Evolutionary conservation across 2,113 vertebrate species (phyloP), one percentile per base, ranked within the genome.

Genomic region (Vimba vimba): DNA sequence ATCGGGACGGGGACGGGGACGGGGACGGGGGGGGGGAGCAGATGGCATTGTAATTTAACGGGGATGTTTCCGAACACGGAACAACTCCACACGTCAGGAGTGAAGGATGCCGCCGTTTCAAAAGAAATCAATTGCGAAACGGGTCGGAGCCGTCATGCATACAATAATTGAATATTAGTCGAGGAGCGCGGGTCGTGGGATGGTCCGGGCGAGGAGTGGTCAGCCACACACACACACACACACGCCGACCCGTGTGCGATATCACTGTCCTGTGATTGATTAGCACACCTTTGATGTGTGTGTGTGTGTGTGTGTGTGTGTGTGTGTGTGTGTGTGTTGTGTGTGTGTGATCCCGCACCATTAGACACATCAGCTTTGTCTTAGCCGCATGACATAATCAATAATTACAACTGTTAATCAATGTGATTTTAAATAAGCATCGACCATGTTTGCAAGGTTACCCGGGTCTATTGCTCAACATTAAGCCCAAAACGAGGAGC

Each of bases 351-450:
- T 81, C 68, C 82, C 85, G 88, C 82, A 77, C 93, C 86, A 89
- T 93, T 92, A 91, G 92, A 91, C 89, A 88, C 87, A 91, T 95
- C 93, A 91, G 89, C 92, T 90, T 89, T 85, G 94, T 94, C 92
- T 91, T 89, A 89, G 91, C 87, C 86, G 82, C 92, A 92, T 93
- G 92, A 88, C 92, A 88, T 81, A 89, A 94, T 96, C 94, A 92
- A 95, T 96, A 94, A 96, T 95, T 91, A 93, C 94, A 95, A 95
- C 94, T 95, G 94, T 95, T 95, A 95, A 95, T 96, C 94, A 91
- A 94, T 95, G 89, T 92, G 91, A 93, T 94, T 96, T 94, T 94
- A 95, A 95, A 95, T 94, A 94, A 94, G 93, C 90, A 94, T 94
- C 85, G 94, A 94, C 90, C 91, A 89, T 45, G 79, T 91, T 91